Evolutionary conservation across 2,113 vertebrate genomes (phyloP), one percentile per base, ranked within the genome.

Genomic region (Leiothrix lutea): DNA sequence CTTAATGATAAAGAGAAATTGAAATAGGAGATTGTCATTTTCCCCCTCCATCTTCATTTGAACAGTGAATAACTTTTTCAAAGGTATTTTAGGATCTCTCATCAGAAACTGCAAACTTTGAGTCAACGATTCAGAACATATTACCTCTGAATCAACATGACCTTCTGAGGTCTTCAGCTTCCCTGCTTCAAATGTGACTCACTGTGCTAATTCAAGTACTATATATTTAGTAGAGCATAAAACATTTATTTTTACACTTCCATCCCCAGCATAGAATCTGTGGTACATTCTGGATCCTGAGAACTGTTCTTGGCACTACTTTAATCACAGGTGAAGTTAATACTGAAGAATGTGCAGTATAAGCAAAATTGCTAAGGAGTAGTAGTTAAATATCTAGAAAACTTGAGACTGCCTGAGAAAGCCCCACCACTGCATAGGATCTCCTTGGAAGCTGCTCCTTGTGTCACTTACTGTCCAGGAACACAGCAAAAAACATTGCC

Each of bases 1-100:
- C 99, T 99, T 96, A 91, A 92, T n/a, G 93, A 95, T 95, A 93
- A 96, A 94, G 95, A 97, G 89, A 87, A 95, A 96, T 92, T 88
- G 96, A 97, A 94, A 95, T 80, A 88, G 90, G 91, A 96, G 90
- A 96, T 95, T 93, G 88, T 96, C 65, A 95, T 96, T 95, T 95
- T 90, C 54, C 90, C 56, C 54, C 74, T 95, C 84, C 93, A 94
- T 79, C 62, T 96, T 94, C 73, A 96, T 85, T 82, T 73, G 80
- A 58, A 92, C 93, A 96, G 94, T 94, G 96, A 96, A 94, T 78
- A 97, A 96, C 67, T 95, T 96, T 95, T 94, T 90, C 92, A 96
- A 96, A 91, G 79, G 79, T 96, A 94, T 78, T 94, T 96, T 95
- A 96, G 94, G 88, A 90, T 96, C 47, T 80, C 70, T 88, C 64